These are phyloP conservation scores for Percopsis transmontana DNA, from an alignment of 2,113 vertebrate species.

Conservation along the genomic window DNA sequence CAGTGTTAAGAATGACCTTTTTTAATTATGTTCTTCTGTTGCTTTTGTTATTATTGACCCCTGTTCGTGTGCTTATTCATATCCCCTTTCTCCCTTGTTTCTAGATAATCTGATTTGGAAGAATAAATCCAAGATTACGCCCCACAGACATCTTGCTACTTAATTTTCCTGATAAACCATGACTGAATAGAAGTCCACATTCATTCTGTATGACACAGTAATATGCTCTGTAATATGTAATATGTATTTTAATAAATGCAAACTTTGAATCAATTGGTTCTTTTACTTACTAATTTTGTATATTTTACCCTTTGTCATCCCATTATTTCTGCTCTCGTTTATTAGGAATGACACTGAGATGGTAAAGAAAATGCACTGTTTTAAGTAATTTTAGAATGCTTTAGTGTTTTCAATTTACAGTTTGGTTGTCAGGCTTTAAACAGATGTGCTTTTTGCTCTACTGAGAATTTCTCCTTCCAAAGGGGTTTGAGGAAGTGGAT, in stretches of 20 bases:
- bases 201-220: slow-evolving; percentile 21
- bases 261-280: no score
- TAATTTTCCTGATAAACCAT: slow-evolving; percentile 56
- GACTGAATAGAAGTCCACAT: slow-evolving; percentile 25
- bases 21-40: no score
- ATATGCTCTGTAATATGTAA: neutral
- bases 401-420: slow-evolving; percentile 6
- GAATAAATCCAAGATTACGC: slow-evolving; percentile 63
- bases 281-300: neutral
- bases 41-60: neutral
- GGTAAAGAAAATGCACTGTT: slow-evolving; percentile 14
- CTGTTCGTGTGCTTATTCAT: slow-evolving; percentile 53
- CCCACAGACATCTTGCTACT: slow-evolving; percentile 60
- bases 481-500: slow-evolving; percentile 61
- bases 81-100: slow-evolving; percentile 53
- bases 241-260: neutral
- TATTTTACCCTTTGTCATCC: neutral
- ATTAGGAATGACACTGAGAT: slow-evolving; percentile 23
- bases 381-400: slow-evolving; percentile 28
- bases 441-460: slow-evolving; percentile 33
- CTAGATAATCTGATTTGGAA: slow-evolving; percentile 63
- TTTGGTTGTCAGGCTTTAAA: slow-evolving; percentile 57
- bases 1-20: no score
- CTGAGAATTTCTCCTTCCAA: slow-evolving; percentile 33
- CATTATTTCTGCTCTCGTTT: neutral